Base-by-base conservation (phyloP, 2,888 invertebrate genomes). In the Melinopterus prodromus region DNA sequence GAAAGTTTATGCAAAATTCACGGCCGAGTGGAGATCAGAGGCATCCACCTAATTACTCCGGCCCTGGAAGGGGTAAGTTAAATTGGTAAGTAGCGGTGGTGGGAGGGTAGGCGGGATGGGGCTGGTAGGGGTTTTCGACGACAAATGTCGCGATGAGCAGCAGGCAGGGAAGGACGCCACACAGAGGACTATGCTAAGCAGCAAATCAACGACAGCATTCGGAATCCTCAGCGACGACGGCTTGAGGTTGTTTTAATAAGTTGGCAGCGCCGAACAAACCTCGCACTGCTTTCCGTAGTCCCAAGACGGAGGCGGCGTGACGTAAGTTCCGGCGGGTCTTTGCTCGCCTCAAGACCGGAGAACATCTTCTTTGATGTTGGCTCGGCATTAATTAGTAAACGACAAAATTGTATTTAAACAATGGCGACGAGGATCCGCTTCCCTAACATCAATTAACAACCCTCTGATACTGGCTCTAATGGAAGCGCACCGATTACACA, bases 391-490 rank as follows among this genome's bases (percentile, higher is more conserved):
- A 91, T 91, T 91, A 91, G 91, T 90, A 91, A 91, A 91, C 91
- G 91, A 91, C 91, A 90, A 91, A 91, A 91, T 91, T 91, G 91
- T 91, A 91, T 91, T 91, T 91, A 90, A 91, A 91, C 91, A 91
- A 91, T 91, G 89, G 89, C 78, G 78, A 74, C 86, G 88, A 83
- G 74, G 74, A 74, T 74, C 74, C 83, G 82, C 82, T 84, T 80
- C 81, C 81, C 80, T 78, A 81, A 83, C 84, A 83, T 84, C 83
- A 84, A 82, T 82, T 82, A 81, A 80, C 82, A 82, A 26, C 35
- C 53, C 53, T 53, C 53, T 53, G 53, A 53, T 53, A 12, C 7
- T 53, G 53, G 12, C 53, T 9, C 53, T 53, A 53, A 53, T 53
- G 53, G 53, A 53, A 53, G 53, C 53, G 53, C 53, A 53, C 53